phyloP scores from a whole-genome alignment of 23 tunicate genomes.

The Corella eumyota region DNA sequence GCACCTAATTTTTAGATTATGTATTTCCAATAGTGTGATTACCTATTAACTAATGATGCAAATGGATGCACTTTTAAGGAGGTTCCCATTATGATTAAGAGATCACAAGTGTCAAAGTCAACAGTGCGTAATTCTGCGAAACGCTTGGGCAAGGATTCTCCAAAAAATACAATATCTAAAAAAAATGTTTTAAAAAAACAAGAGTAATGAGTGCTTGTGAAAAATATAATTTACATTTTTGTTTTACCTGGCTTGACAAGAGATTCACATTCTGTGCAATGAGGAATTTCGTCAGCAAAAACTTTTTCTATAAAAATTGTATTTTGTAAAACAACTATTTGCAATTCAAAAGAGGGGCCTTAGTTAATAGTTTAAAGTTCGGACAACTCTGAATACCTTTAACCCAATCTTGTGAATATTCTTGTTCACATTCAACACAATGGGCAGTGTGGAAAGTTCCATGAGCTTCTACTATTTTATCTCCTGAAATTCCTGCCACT shows the following conservation, averaged over 20 bases:
- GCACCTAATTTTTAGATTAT: no score
- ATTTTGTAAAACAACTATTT: no score
- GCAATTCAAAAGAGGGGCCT: no score
- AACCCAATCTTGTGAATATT: slow-evolving; percentile 64
- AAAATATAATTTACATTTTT: background rate
- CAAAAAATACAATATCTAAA: slow-evolving; percentile 82
- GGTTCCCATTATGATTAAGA: slow-evolving; percentile 78
- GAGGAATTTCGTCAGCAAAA: slow-evolving; percentile 60
- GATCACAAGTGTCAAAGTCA: slow-evolving; percentile 61
- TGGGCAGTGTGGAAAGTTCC: slow-evolving; percentile 74
- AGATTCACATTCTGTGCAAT: slow-evolving; percentile 34
- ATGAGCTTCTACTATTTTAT: slow-evolving; percentile 86
- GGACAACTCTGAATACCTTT: no score
- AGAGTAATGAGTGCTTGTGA: background rate
- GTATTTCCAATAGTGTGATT: no score
- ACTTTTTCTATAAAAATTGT: slow-evolving; percentile 31
- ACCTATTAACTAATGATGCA: slow-evolving; percentile 33
- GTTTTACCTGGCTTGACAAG: slow-evolving; percentile 61
- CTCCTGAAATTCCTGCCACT: slow-evolving; percentile 61
- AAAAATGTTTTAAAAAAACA: background rate
- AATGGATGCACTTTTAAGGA: slow-evolving; percentile 83
- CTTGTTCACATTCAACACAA: slow-evolving; percentile 40
- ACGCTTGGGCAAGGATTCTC: slow-evolving; percentile 53
- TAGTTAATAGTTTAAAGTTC: no score
- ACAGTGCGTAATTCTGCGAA: slow-evolving; percentile 19